Base-by-base conservation (phyloP, 2,113 vertebrate genomes). In the Platanista minor region DNA sequence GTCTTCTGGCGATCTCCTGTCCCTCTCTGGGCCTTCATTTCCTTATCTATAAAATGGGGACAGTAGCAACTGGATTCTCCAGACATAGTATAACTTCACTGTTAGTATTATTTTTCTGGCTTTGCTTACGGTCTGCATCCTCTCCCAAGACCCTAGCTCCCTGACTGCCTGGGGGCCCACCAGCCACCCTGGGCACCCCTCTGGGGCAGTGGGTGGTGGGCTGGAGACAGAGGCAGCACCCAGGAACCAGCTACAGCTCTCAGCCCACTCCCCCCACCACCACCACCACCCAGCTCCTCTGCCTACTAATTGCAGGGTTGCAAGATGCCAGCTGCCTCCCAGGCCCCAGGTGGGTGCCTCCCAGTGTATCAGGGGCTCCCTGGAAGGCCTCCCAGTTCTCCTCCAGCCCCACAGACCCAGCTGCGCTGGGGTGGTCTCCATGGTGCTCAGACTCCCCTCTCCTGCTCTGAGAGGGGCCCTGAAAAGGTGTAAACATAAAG, bases 301-400 rank as follows among this genome's bases (percentile, higher is more conserved):
- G 39, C 77, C n/a, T 89, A n/a, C 95, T 98, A 98, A 97, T 97
- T 98, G 96, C 92, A 94, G 95, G 96, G 95, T 98, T 98, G 72
- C 43, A 39, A 78, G 95, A 92, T 96, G 81, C 94, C 97, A 98
- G 97, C 97, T 97, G 92, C 97, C 86, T 95, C 94, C 89, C 83
- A 77, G 90, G 96, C 95, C 96, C 93, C 90, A 72, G 95, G 92
- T 33, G 2, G 87, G 81, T 46, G 2, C 90, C 94, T 96, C 90
- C 93, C 84, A 5, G 5, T 29, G n/a, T 80, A 87, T 71, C 59
- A 39, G 52, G 72, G 91, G 62, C 87, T 94, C 92, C 95, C 80
- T 33, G 80, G 90, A 81, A 89, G 52, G 62, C 72, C 87, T 85
- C 49, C 61, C 78, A n/a, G n/a, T 41, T 54, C 29, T 66, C 62